Evolutionary conservation across 2,797 vertebrate genomes (phyloP).

Genomic region (Premnoplex brunnescens): DNA sequence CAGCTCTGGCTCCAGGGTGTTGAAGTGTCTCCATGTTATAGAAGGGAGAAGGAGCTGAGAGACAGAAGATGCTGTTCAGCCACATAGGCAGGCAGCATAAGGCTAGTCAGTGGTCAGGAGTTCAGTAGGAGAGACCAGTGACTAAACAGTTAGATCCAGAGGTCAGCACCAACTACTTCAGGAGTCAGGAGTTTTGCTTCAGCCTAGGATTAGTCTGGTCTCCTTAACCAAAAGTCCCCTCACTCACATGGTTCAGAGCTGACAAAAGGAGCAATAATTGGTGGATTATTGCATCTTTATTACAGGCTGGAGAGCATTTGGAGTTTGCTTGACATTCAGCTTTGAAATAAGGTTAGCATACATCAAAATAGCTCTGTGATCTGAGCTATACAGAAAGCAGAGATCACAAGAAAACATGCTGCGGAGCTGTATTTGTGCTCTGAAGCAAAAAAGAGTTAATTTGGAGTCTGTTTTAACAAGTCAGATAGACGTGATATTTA

Average conservation of each 20-base stretch:
- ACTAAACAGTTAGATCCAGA: background rate
- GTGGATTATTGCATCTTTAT: rapidly evolving
- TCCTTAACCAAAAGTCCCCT: rapidly evolving
- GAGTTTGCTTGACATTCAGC: background rate
- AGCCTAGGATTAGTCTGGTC: background rate
- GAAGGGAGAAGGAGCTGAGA: background rate
- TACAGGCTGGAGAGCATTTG: background rate
- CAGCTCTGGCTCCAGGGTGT: background rate
- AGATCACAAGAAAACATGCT: background rate
- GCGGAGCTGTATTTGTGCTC: background rate
- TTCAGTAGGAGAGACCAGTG: background rate
- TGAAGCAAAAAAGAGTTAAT: background rate
- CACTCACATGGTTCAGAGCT: background rate
- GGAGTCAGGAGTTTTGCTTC: background rate
- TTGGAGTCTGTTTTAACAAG: background rate
- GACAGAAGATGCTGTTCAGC: background rate
- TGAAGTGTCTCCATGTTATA: background rate
- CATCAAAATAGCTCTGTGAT: background rate
- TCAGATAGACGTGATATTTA: background rate
- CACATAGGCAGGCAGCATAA: rapidly evolving
- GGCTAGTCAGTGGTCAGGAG: background rate
- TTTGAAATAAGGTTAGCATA: background rate
- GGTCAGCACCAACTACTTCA: background rate
- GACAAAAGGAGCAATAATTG: background rate
- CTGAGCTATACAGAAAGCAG: background rate